Conservation (phyloP, 1,140 invertebrate species). For the Hestina assimilis region DNA sequence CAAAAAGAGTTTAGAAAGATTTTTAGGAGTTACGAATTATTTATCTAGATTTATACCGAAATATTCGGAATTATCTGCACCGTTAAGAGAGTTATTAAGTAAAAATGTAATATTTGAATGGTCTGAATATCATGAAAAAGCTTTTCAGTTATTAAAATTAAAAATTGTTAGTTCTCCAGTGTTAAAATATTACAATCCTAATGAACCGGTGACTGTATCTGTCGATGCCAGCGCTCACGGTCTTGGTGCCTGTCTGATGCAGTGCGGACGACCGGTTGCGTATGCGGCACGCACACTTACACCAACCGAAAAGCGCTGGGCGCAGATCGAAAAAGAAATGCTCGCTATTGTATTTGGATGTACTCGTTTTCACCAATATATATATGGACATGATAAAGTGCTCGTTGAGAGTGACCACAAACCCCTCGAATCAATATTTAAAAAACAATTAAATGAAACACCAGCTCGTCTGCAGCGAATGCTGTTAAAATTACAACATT, state of each 20-base stretch:
- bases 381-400: slow-evolving; percentile 5
- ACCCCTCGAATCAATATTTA: slow-evolving; percentile 15
- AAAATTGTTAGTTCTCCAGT: neutral
- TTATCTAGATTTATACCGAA: slow-evolving; percentile 29
- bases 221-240: neutral
- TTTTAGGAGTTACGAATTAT: slow-evolving; percentile 24
- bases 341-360: slow-evolving; percentile 9
- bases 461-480: neutral
- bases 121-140: neutral
- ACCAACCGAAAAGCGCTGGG: neutral
- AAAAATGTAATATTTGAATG: neutral
- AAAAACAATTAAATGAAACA: slow-evolving; percentile 22
- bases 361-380: slow-evolving; percentile 10
- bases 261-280: neutral
- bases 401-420: slow-evolving; percentile 5
- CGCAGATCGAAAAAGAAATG: slow-evolving; percentile 17
- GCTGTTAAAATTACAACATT: neutral
- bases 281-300: neutral
- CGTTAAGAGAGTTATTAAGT: slow-evolving; percentile 14
- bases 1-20: slow-evolving; percentile 16
- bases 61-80: slow-evolving; percentile 14
- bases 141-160: neutral
- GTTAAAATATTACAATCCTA: neutral
- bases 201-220: neutral
- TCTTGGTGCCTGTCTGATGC: neutral